These are phyloP conservation scores for Adelges cooleyi DNA, from an alignment of 1,140 invertebrate species.

Conservation along the genomic window DNA sequence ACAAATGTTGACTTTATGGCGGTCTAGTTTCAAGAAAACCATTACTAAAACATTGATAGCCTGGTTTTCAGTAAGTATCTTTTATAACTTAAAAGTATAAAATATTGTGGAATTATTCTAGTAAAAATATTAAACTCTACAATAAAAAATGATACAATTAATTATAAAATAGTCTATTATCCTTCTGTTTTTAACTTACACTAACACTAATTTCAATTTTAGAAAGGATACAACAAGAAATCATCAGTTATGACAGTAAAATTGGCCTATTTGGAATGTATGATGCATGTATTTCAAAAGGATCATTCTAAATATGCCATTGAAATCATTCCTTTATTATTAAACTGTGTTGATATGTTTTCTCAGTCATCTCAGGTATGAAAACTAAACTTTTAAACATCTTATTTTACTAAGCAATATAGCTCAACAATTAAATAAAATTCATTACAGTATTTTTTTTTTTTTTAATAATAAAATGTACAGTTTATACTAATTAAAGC, in stretches of 20 bases:
- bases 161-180: too few relatives aligned
- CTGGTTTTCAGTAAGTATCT: conserved; percentile 53
- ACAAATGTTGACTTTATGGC: conserved; percentile 70
- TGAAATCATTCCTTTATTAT: conserved; percentile 46
- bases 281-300: conserved; percentile 50
- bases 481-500: too few relatives aligned
- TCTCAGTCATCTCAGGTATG: conserved; percentile 50
- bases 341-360: conserved; percentile 57
- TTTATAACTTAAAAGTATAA: not conserved
- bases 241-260: conserved; percentile 44
- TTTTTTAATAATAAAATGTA: too few relatives aligned
- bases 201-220: not conserved
- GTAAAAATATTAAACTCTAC: too few relatives aligned
- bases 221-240: conserved; percentile 21
- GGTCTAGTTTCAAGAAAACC: conserved; percentile 50
- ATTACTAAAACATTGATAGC: conserved; percentile 60
- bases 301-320: conserved; percentile 42
- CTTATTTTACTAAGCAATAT: too few relatives aligned
- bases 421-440: too few relatives aligned
- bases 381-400: too few relatives aligned
- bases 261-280: conserved; percentile 63
- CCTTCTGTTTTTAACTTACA: not conserved
- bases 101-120: too few relatives aligned
- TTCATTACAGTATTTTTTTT: too few relatives aligned
- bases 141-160: too few relatives aligned